Evolutionary conservation across 2,797 vertebrate genomes (phyloP).

Genomic region (Acanthornis magna): DNA sequence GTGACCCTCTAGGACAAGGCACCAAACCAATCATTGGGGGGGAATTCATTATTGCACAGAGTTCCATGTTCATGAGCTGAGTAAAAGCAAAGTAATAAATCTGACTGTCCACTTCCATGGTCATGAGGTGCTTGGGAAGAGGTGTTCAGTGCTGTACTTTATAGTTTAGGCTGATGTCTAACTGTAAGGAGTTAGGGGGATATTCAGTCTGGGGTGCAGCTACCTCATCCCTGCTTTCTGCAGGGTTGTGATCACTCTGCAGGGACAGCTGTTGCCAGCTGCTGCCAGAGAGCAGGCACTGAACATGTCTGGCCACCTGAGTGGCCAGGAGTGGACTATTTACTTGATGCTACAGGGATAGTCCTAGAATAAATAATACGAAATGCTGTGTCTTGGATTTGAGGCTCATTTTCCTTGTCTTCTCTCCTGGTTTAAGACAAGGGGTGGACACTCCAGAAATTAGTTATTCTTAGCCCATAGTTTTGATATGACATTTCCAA

Average conservation of each 20-base stretch:
- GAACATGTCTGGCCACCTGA: rapidly evolving
- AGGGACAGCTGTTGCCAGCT: neutral
- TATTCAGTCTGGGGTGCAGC: neutral
- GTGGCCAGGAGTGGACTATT: neutral
- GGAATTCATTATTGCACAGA: neutral
- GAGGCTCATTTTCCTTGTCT: neutral
- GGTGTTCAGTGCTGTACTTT: neutral
- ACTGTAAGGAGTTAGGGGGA: neutral
- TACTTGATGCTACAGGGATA: neutral
- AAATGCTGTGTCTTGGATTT: neutral
- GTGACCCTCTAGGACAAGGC: neutral
- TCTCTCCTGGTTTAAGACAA: neutral
- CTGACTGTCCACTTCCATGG: neutral
- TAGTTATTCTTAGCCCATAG: neutral
- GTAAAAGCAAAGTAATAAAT: neutral
- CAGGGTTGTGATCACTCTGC: neutral
- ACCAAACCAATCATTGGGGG: neutral
- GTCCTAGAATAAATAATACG: neutral
- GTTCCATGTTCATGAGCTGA: neutral
- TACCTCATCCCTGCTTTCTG: neutral
- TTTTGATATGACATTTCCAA: neutral
- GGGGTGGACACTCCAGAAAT: neutral
- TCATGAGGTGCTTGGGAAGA: neutral
- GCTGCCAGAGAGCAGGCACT: neutral
- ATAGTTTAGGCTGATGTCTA: neutral